Evolutionary conservation across 1,140 invertebrate genomes (phyloP).

Genomic region (Myzus persicae): DNA sequence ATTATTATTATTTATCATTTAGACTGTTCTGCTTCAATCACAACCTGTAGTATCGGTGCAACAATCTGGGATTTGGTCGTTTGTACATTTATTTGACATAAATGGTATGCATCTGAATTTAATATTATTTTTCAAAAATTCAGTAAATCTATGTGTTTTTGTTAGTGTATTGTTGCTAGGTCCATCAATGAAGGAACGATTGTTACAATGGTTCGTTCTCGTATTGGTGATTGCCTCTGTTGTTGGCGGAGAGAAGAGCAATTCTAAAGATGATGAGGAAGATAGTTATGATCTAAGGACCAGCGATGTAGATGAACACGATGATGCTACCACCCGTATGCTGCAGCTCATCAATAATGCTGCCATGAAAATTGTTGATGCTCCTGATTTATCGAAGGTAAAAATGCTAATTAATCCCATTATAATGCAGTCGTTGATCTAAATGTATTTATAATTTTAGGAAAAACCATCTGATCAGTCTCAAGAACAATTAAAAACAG

Average conservation of each 20-base stretch:
- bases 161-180: not conserved
- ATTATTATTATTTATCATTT: not conserved
- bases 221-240: not conserved
- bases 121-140: not conserved
- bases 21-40: not conserved
- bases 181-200: slow-evolving; percentile 50
- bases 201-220: slow-evolving; percentile 20
- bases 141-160: not conserved
- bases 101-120: not conserved
- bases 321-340: slow-evolving; percentile 34
- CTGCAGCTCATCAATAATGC: slow-evolving; percentile 58
- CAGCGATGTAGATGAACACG: slow-evolving; percentile 27
- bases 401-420: slow-evolving; percentile 48
- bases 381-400: slow-evolving; percentile 64
- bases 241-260: not conserved
- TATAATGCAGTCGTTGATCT: slow-evolving; percentile 21
- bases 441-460: not conserved
- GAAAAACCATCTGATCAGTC: slow-evolving; percentile 46
- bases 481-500: slow-evolving; percentile 27
- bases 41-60: not conserved
- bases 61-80: not conserved
- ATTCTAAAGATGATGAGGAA: slow-evolving; percentile 34
- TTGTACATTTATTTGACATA: not conserved
- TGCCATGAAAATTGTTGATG: slow-evolving; percentile 63
- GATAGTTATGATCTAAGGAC: slow-evolving; percentile 44